Conservation (phyloP, 2,797 vertebrate species). For the Ataeniobius toweri region DNA sequence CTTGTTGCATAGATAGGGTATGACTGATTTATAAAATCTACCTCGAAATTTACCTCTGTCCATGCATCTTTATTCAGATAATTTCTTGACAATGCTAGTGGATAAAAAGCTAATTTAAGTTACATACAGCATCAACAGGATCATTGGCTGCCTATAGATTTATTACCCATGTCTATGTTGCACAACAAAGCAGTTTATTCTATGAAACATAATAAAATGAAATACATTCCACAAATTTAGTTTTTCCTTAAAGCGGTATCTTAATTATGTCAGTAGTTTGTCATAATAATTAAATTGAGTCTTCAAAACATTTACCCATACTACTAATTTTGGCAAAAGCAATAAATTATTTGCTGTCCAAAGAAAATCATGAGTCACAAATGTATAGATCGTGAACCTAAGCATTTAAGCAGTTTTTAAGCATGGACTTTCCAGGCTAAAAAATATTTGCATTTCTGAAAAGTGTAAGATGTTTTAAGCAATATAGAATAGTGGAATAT, state of each 20-base stretch:
- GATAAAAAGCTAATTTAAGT: no score
- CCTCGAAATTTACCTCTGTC: background rate
- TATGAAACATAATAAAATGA: background rate
- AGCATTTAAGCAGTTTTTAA: no score
- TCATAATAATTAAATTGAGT: background rate
- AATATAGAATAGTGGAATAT: background rate
- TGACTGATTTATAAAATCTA: background rate
- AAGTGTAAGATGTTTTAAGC: background rate
- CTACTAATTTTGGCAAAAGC: background rate
- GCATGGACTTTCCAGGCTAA: background rate
- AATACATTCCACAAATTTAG: background rate
- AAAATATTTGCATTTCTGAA: background rate
- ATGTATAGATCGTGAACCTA: background rate
- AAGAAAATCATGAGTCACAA: background rate
- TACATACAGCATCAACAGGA: background rate
- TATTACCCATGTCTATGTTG: background rate
- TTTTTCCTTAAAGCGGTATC: background rate
- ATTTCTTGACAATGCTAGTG: background rate
- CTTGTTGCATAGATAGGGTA: background rate
- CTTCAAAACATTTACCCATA: background rate
- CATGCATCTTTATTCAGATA: background rate
- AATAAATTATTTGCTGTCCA: no score
- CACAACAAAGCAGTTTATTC: background rate
- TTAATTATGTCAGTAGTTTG: background rate
- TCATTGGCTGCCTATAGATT: background rate